phyloP scores from a whole-genome alignment of 2,113 vertebrate species.

The Suricata suricatta region DNA sequence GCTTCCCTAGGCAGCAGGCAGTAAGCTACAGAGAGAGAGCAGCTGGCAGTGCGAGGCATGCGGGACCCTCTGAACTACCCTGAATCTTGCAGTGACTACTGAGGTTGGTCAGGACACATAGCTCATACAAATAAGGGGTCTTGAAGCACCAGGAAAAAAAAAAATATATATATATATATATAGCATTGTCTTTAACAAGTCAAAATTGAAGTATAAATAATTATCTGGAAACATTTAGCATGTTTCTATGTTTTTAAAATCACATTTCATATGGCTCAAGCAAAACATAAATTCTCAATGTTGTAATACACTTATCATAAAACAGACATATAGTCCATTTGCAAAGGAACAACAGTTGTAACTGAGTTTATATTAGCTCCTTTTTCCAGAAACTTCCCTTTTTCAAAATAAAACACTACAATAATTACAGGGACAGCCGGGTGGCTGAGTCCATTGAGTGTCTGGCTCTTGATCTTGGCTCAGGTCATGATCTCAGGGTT shows the following conservation, averaged over 20 bases:
- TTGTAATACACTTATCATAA: not conserved
- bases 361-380: not conserved
- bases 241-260: not conserved
- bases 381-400: not conserved
- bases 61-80: not conserved
- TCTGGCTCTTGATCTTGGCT: no score
- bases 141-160: not conserved
- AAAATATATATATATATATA: not conserved
- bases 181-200: not conserved
- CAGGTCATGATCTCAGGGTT: no score
- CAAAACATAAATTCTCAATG: not conserved
- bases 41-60: not conserved
- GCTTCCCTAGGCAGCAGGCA: not conserved
- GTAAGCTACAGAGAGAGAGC: not conserved
- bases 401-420: constrained; percentile 12
- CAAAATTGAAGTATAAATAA: not conserved
- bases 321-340: not conserved
- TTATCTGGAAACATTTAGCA: not conserved
- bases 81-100: not conserved
- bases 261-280: not conserved
- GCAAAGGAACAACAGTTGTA: not conserved
- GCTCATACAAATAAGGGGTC: not conserved
- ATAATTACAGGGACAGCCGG: not conserved
- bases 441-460: no score
- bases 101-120: not conserved